Evolutionary conservation across 2,888 invertebrate genomes (phyloP).

Genomic region (Alcis repandata): DNA sequence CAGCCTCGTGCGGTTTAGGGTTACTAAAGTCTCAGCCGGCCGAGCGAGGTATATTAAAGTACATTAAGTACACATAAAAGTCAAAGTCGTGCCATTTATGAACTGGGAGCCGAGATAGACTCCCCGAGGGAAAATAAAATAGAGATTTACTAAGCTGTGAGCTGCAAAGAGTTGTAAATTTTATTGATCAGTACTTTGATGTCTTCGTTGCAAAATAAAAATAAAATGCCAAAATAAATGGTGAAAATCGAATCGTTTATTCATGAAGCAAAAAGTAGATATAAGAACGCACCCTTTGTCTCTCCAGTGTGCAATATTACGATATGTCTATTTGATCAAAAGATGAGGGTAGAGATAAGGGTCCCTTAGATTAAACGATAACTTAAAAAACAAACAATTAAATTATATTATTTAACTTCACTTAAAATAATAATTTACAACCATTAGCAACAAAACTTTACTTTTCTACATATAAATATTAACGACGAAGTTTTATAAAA

Average conservation of each 20-base stretch:
- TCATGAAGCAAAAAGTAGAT: background rate
- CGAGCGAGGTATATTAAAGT: constrained; percentile 4
- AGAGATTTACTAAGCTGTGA: constrained; percentile 8
- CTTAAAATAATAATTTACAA: no score
- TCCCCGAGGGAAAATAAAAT: constrained; percentile 14
- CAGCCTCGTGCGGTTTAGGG: background rate
- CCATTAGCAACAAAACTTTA: no score
- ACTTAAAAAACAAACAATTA: no score
- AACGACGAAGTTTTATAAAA: background rate
- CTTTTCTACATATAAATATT: no score
- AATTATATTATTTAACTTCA: no score
- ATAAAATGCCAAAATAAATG: background rate
- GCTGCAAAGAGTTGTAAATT: constrained; percentile 7
- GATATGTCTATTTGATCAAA: no score
- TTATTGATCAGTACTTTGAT: constrained; percentile 5
- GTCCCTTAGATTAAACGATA: no score
- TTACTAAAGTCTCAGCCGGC: background rate
- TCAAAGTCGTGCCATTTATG: constrained; percentile 13
- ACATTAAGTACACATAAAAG: constrained; percentile 19
- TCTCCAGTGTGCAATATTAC: no score
- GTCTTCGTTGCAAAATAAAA: background rate
- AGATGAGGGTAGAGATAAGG: no score
- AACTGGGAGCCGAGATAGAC: constrained; percentile 8
- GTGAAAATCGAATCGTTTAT: background rate
- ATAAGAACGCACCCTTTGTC: no score